Evolutionary conservation across 2,113 vertebrate species (phyloP), one percentile per base, ranked within the genome.

Genomic region (Copsychus sechellarum): DNA sequence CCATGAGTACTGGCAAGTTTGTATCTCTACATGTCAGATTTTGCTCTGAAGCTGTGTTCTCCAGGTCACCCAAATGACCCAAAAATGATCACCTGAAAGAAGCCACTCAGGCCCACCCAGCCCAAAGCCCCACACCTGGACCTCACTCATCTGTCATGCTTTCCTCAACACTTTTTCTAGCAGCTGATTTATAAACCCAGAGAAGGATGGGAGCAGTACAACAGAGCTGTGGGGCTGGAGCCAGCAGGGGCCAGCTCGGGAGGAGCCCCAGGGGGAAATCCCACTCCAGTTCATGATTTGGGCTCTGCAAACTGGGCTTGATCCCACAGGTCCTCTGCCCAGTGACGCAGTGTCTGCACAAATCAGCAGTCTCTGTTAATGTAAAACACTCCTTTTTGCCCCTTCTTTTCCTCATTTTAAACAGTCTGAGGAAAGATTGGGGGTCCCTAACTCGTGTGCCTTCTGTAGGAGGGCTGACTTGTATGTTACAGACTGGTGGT

Each of bases 111-210:
- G 58, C 14, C 11, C 20, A 54, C 8, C 3, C 50, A 66, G 12
- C 14, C n/a, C 40, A 47, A 53, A 31, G 7, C 5, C 11, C 2
- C 7, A 15, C 2, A 5, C 0, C 0, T 43, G 28, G 25, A 66
- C 19, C 12, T 38, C 51, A 57, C 16, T 72, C 40, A 47, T 3
- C 36, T 47, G 11, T 12, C n/a, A 3, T 14, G 26, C 38, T 79
- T 90, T 88, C 42, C 31, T 80, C 62, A 17, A 2, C 22, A 13
- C 31, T 48, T 69, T 91, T 64, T 64, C 20, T 38, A 58, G 22
- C 6, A 53, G 21, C 5, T 40, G 25, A 7, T 86, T 86, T 48
- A 11, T 38, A 80, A 81, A 56, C 3, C 5, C 50, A 29, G 45
- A 69, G 10, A 5, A 5, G 12, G 8, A 42, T 31, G 65, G 79